These are phyloP conservation scores for Microcebus jonahi DNA, from an alignment of 2,113 vertebrate species.

Conservation along the genomic window DNA sequence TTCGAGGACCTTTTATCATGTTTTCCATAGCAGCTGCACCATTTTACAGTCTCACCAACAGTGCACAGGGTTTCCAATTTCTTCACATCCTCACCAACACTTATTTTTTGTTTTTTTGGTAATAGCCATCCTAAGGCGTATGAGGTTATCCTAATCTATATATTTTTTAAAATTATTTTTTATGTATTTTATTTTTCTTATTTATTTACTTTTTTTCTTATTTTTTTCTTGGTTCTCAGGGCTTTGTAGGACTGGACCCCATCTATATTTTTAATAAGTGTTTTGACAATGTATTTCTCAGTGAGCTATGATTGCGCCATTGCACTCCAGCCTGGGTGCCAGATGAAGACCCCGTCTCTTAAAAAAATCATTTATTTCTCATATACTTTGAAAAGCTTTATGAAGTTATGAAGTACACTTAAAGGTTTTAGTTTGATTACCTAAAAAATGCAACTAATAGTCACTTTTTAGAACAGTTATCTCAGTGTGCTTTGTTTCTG, in stretches of 20 bases:
- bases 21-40: not conserved
- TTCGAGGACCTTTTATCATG: not conserved
- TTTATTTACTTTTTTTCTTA: too few relatives aligned
- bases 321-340: too few relatives aligned
- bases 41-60: not conserved
- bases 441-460: not conserved
- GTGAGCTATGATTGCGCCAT: too few relatives aligned
- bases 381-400: not conserved
- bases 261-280: not conserved
- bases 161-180: not conserved
- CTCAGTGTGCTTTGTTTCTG: slow-evolving; percentile 19
- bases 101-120: not conserved
- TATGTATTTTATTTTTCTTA: too few relatives aligned
- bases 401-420: not conserved
- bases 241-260: too few relatives aligned
- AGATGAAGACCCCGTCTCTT: too few relatives aligned
- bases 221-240: too few relatives aligned
- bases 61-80: not conserved
- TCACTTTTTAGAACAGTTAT: not conserved
- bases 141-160: not conserved
- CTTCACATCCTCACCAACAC: not conserved
- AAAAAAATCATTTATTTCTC: not conserved
- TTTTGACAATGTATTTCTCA: not conserved
- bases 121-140: not conserved
- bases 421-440: not conserved